Evolutionary conservation across 2,888 invertebrate genomes (phyloP), one percentile per base, ranked within the genome.

Genomic region (Copidosoma aretas): DNA sequence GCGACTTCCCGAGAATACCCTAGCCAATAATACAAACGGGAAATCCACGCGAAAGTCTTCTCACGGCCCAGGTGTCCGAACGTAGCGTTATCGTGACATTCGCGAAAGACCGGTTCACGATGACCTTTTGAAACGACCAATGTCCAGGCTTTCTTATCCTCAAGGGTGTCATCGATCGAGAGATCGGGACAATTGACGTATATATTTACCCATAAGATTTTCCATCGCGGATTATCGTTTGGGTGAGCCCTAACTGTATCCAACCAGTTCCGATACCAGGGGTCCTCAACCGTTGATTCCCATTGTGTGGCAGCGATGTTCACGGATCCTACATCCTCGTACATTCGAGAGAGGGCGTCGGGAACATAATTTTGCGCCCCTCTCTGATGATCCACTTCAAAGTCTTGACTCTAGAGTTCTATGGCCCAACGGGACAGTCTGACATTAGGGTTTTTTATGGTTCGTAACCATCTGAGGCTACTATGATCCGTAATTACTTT

Each of bases 401-500:
- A 69, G 15, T 69, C 65, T 17, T 51, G 69, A 39, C 65, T 58
- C 10, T 64, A 64, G 1, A 73, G 25, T 24, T 64, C 59, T 4
- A 71, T 1, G 4, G 72, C 63, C 72, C 72, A 71, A 10, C 69
- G 15, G 14, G 72, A 74, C 17, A 76, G 56, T 32, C 74, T 25
- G 10, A 74, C 75, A 1, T 61, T 51, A 2, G 75, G 74, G 56
- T 54, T 64, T 15, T 25, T 73, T 5, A 75, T 41, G 14, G 68
- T 72, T 5, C 69, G 67, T 1, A 77, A 60, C 77, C 76, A 78
- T 10, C 60, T 52, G 1, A 78, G 51, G 15, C 72, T 72, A 17
- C 62, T 43, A 19, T 78, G 77, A 25, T 78, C 76, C 0, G 75
- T 79, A 0, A 77, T 71, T 0, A 78, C 77, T 1, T 58, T 75